Evolutionary conservation across 2,888 invertebrate genomes (phyloP).

Genomic region (Cryptocephalus primarius): DNA sequence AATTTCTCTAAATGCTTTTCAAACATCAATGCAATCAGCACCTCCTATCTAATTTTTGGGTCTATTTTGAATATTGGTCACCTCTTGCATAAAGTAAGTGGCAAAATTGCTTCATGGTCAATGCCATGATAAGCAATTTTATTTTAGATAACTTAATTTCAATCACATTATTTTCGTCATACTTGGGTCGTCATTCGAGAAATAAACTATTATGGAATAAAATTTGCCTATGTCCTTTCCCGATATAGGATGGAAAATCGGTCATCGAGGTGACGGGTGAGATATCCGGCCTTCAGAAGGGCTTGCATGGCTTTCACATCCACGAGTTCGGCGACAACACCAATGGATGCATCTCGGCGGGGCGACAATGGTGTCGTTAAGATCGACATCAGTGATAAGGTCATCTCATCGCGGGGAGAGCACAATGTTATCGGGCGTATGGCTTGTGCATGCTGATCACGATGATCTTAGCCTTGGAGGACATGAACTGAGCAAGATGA

Average conservation of each 20-base stretch:
- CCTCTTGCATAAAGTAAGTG: too few relatives aligned
- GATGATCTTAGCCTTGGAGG: constrained; percentile 93
- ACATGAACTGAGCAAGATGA: constrained; percentile 83
- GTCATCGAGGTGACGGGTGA: constrained; percentile 73
- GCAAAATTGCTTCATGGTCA: too few relatives aligned
- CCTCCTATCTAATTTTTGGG: too few relatives aligned
- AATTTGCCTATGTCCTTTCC: neutral
- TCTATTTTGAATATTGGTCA: too few relatives aligned
- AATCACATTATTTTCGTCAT: too few relatives aligned
- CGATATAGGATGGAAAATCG: constrained; percentile 35
- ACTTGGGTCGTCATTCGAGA: too few relatives aligned
- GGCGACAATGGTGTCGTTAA: constrained; percentile 55
- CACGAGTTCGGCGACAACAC: constrained; percentile 96
- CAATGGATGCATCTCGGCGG: constrained; percentile 91
- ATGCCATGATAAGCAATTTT: too few relatives aligned
- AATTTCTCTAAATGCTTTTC: too few relatives aligned
- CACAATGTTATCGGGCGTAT: constrained; percentile 71
- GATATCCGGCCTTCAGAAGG: constrained; percentile 65
- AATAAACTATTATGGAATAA: too few relatives aligned
- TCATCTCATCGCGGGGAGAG: constrained; percentile 56
- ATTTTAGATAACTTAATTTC: too few relatives aligned
- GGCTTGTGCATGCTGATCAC: constrained; percentile 81
- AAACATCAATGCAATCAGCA: too few relatives aligned
- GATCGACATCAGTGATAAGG: constrained; percentile 50
- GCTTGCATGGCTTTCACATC: constrained; percentile 84